phyloP scores from a whole-genome alignment of 2,888 invertebrate genomes.

The Melipona bicolor region DNA sequence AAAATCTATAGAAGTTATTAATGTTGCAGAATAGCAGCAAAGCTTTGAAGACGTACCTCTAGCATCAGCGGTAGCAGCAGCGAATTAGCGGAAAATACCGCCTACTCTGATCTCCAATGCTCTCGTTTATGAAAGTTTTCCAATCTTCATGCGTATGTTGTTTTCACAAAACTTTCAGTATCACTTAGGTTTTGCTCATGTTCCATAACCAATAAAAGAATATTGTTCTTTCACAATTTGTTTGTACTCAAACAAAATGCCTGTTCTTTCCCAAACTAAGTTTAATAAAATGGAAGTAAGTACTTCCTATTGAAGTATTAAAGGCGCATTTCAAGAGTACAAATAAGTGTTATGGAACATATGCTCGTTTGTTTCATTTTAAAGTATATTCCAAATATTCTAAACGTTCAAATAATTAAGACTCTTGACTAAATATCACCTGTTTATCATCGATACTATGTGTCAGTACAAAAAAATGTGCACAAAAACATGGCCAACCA shows the following conservation, averaged over 20 bases:
- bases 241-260: constrained; percentile 39
- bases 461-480: constrained; percentile 67
- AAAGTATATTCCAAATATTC: constrained; percentile 43
- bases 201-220: constrained; percentile 69
- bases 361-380: constrained; percentile 47
- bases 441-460: constrained; percentile 54
- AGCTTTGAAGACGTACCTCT: constrained; percentile 83
- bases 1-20: constrained; percentile 54
- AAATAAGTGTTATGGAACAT: constrained; percentile 70
- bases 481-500: constrained; percentile 69
- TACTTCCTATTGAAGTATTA: constrained; percentile 14
- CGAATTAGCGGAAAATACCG: constrained; percentile 80
- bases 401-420: constrained; percentile 38
- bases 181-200: constrained; percentile 68
- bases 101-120: constrained; percentile 79
- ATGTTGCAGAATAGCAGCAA: constrained; percentile 76
- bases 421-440: constrained; percentile 37
- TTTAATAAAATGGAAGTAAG: constrained; percentile 16
- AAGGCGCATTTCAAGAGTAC: constrained; percentile 36
- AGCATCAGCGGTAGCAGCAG: constrained; percentile 82
- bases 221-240: constrained; percentile 35
- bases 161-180: constrained; percentile 71
- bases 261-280: constrained; percentile 14
- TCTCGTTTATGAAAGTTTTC: constrained; percentile 80
- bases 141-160: constrained; percentile 80